Percentiles rank a stretch among this genome's conserved stretches.
Conservation (phyloP, 2,888 invertebrate species). For the Parasteatoda lunata region DNA sequence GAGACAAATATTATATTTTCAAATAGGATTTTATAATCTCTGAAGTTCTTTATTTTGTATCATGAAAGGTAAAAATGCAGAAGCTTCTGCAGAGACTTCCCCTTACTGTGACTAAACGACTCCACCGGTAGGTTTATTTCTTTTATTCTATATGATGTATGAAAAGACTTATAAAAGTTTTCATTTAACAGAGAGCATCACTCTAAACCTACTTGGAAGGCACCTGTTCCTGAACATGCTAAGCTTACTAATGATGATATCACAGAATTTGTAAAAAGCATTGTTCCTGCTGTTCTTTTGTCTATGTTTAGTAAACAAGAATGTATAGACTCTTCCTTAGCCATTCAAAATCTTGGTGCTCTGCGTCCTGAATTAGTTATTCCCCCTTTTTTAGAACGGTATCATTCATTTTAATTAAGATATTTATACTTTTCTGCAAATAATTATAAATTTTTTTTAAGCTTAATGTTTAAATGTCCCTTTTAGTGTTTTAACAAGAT, state of each 20-base stretch:
- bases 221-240: constrained; percentile 80
- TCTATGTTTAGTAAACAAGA: constrained; percentile 86
- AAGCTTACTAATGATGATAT: constrained; percentile 86
- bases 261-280: constrained; percentile 83
- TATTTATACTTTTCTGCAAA: too few relatives aligned
- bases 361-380: constrained; percentile 88
- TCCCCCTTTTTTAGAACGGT: constrained; percentile 86
- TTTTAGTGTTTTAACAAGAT: too few relatives aligned
- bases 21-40: neutral
- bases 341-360: constrained; percentile 84
- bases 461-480: too few relatives aligned
- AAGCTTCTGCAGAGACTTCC: constrained; percentile 80
- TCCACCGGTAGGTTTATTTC: constrained; percentile 75
- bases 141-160: too few relatives aligned
- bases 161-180: too few relatives aligned
- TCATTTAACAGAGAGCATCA: constrained; percentile 80
- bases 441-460: too few relatives aligned
- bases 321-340: constrained; percentile 79
- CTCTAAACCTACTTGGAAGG: constrained; percentile 81
- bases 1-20: neutral
- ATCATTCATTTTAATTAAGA: neutral
- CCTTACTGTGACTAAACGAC: constrained; percentile 80
- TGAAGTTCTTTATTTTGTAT: constrained; percentile 69
- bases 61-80: constrained; percentile 71
- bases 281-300: constrained; percentile 84